Base-by-base conservation (phyloP, 1,140 invertebrate genomes). In the Subanguina moxae region DNA sequence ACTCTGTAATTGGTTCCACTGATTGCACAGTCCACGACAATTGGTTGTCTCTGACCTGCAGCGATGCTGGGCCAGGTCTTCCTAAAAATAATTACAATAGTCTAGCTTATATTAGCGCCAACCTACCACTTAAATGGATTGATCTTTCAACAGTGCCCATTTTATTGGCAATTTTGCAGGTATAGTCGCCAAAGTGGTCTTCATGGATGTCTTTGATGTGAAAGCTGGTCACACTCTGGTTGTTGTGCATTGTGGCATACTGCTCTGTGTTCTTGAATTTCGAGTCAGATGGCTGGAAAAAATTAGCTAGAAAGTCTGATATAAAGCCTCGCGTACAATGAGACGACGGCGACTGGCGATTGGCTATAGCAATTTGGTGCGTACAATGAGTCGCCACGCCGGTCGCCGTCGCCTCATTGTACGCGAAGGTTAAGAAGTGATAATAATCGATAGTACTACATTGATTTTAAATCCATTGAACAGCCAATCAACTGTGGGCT, bases 171-270 rank as follows among this genome's bases (percentile, higher is more conserved):
- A 70, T 67, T 71, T 57, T 43, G 59, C 68, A 70, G 43, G 70
- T 70, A 38, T 70, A 70, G 30, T 70, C 70, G 17, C 68, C 68
- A 70, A 72, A 70, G 25, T 72, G 52, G 17, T 70, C 68, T 46
- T 70, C 68, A 21, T 71, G 21, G 21, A 70, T 42, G 23, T 70
- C 42, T 23, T 25, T 65, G 5, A 70, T 27, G 8, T 42, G 30
- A 9, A 70, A 65, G 13, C 46, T 65, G 13, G 70, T 71, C 9
- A 57, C 59, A 45, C 28, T 70, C 58, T 64, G 42, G 38, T 70
- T 70, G 27, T 43, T 38, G n/a, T 42, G 17, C n/a, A 43, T 32
- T 1, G 57, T 48, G 30, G 32, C 70, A 15, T 5, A 57, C 32
- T 64, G 32, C 1, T 62, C 27, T n/a, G n/a, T 61, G 32, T 38